These are phyloP conservation scores for Pocillopora verrucosa DNA, from an alignment of 64 coral and sea anemone species.

Conservation along the genomic window DNA sequence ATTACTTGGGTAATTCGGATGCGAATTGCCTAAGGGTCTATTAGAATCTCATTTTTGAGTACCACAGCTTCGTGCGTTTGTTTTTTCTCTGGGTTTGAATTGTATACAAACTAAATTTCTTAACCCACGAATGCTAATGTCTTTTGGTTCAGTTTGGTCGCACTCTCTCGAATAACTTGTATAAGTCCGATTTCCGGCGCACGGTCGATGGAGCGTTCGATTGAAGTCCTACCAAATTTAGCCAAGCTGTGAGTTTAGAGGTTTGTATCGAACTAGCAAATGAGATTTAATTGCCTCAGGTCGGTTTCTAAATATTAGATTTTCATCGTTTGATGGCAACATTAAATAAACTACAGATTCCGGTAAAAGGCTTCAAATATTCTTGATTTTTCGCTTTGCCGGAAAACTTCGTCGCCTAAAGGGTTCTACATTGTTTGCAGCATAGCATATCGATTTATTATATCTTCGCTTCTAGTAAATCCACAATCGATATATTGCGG, in stretches of 20 bases:
- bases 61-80: not conserved
- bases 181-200: constrained; percentile 15
- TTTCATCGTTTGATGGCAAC: not conserved
- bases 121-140: not conserved
- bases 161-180: not conserved
- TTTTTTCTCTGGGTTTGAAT: not conserved
- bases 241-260: not conserved
- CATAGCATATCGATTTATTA: not conserved
- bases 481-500: not conserved
- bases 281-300: not conserved
- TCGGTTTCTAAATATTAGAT: not conserved
- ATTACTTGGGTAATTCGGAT: not conserved
- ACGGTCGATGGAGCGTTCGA: constrained; percentile 8
- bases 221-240: constrained; percentile 13
- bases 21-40: not conserved
- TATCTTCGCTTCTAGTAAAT: not conserved
- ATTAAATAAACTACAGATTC: not conserved
- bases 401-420: constrained; percentile 20
- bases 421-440: constrained; percentile 12
- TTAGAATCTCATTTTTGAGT: constrained; percentile 19
- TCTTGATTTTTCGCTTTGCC: not conserved
- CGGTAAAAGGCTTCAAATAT: not conserved
- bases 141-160: not conserved
- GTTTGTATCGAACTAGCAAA: constrained; percentile 33
- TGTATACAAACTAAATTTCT: constrained; percentile 11